Evolutionary conservation across 2,888 invertebrate genomes (phyloP).

Genomic region (Conus canariensis): DNA sequence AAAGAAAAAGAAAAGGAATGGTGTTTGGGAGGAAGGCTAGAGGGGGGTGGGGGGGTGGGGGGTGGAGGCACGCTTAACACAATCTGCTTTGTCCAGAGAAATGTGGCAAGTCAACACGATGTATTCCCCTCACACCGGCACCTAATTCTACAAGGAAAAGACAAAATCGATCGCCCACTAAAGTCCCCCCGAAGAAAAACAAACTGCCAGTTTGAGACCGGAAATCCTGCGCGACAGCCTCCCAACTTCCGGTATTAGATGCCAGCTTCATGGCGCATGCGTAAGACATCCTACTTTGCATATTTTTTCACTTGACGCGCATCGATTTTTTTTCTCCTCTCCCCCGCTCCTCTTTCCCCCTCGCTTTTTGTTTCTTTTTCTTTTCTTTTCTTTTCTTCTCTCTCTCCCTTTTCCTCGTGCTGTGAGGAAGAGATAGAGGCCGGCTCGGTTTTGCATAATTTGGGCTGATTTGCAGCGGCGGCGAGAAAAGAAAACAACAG

Average conservation of each 20-base stretch:
- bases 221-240: constrained; percentile 40
- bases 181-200: constrained; percentile 20
- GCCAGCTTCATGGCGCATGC: constrained; percentile 35
- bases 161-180: constrained; percentile 12
- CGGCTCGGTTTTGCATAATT: constrained; percentile 14
- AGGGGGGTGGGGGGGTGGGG: background rate
- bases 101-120: constrained; percentile 15
- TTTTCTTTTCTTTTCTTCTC: background rate
- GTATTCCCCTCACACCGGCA: constrained; percentile 26
- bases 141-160: constrained; percentile 35
- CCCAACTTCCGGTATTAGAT: constrained; percentile 40
- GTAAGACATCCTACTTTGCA: constrained; percentile 39
- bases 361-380: background rate
- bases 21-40: no score
- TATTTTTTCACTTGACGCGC: constrained; percentile 20
- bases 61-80: background rate
- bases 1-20: no score
- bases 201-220: constrained; percentile 40
- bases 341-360: no score
- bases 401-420: background rate
- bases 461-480: background rate
- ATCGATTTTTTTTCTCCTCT: background rate
- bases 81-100: constrained; percentile 9
- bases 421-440: background rate
- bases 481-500: constrained; percentile 5